phyloP scores from a whole-genome alignment of 2,888 invertebrate species.

The Lydus trimaculatus region DNA sequence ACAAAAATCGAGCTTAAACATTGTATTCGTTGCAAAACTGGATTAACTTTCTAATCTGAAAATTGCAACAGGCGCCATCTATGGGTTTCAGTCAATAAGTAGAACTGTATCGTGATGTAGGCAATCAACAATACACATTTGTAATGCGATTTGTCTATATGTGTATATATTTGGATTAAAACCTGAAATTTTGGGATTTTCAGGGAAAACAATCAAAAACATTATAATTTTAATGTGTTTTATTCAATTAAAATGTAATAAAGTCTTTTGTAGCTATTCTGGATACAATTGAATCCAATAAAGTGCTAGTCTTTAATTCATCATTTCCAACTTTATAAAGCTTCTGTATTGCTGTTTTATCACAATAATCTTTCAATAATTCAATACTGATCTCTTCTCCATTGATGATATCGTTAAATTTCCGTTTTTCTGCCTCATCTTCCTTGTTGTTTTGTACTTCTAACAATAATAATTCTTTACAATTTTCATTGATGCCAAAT shows the following conservation, averaged over 20 bases:
- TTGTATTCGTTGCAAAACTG: neutral
- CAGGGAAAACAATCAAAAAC: no score
- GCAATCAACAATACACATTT: neutral
- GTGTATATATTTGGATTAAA: no score
- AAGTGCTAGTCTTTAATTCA: constrained; percentile 58
- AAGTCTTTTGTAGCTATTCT: constrained; percentile 73
- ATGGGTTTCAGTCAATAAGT: neutral
- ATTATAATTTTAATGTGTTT: no score
- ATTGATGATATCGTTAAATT: constrained; percentile 61
- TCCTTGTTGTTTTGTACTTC: constrained; percentile 55
- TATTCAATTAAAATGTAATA: constrained; percentile 53
- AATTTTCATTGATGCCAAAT: constrained; percentile 68
- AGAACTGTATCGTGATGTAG: neutral
- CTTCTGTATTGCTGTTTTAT: constrained; percentile 64
- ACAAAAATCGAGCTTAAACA: neutral
- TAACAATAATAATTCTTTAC: constrained; percentile 61
- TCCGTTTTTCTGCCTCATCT: constrained; percentile 44
- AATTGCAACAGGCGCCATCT: neutral
- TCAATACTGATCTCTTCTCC: constrained; percentile 65
- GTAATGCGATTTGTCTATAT: neutral
- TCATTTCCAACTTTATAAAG: constrained; percentile 68
- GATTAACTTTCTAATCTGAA: neutral
- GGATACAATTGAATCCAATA: constrained; percentile 70
- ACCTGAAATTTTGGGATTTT: no score
- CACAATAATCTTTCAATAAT: constrained; percentile 61